Conservation (phyloP, 2,888 invertebrate species). For the Adelphocoris suturalis region DNA sequence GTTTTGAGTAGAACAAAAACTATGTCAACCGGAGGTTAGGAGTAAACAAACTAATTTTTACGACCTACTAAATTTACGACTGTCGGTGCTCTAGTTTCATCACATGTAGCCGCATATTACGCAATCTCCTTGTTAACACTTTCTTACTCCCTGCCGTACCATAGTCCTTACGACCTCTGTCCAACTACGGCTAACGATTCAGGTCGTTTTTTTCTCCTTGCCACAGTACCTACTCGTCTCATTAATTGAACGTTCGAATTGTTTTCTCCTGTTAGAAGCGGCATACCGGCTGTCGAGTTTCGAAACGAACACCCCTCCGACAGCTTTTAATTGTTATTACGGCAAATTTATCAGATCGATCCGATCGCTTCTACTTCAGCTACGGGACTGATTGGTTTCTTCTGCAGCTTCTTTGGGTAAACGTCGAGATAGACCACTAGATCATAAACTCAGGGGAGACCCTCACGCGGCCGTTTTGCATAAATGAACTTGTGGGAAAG, state of each 20-base stretch:
- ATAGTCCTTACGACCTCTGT: slow-evolving; percentile 26
- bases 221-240: slow-evolving; percentile 52
- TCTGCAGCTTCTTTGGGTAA: background rate
- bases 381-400: background rate
- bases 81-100: slow-evolving; percentile 47
- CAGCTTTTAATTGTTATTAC: slow-evolving; percentile 56
- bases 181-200: slow-evolving; percentile 66
- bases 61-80: slow-evolving; percentile 39
- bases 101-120: slow-evolving; percentile 49
- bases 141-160: slow-evolving; percentile 9
- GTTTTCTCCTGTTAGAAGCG: slow-evolving; percentile 47
- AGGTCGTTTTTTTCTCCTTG: slow-evolving; percentile 44
- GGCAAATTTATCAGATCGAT: slow-evolving; percentile 41
- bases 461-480: background rate
- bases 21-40: background rate
- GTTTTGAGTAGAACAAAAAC: background rate
- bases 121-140: slow-evolving; percentile 63
- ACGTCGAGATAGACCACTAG: background rate
- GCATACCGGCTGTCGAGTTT: slow-evolving; percentile 50
- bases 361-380: background rate
- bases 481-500: background rate
- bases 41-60: slow-evolving; percentile 42
- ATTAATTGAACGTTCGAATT: slow-evolving; percentile 65
- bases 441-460: background rate
- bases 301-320: slow-evolving; percentile 45